Base-by-base conservation (phyloP, 2,888 invertebrate species). In the Clusia tigrina region DNA sequence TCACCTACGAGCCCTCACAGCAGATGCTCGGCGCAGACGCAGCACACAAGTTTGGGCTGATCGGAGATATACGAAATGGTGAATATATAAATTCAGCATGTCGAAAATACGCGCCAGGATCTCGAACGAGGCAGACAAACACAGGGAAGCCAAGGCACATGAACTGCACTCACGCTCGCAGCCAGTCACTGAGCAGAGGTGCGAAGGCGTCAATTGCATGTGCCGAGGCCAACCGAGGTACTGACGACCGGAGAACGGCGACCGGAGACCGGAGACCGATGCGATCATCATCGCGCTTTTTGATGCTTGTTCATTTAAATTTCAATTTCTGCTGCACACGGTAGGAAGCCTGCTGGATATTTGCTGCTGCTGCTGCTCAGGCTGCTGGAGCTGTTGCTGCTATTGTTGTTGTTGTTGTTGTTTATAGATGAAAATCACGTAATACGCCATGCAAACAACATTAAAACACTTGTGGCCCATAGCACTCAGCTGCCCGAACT, bases 361-460 rank as follows among this genome's bases (percentile, higher is more conserved):
- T 9, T 9, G 12, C 32, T 12, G 32, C 32, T n/a, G 12, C 32
- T 32, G 32, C 32, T 32, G 32, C 32, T n/a, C 32, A 9, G 32
- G 32, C 32, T 42, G 9, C 42, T 17, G 26, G 26, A 37, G 61
- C 52, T 64, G 58, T 22, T 54, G 52, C 17, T 48, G 65, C 32
- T 46, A 63, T 56, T 51, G 54, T 20, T 48, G 46, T 15, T 48
- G 51, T 48, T 24, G 58, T n/a, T 6, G 51, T 51, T 51, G 32
- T 24, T 52, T 37, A 51, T 32, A 23, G 9, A 59, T 48, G 48
- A 48, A 72, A 76, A 74, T 76, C 76, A 77, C 74, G 74, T 74
- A 77, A 74, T 74, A 74, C 73, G 72, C 69, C 73, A 69, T 72
- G 76, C 77, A 77, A 74, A 74, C 74, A 74, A 71, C 69, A 74